These are phyloP conservation scores for Callorhinus ursinus DNA, from an alignment of 2,113 vertebrate genomes.

Conservation along the genomic window DNA sequence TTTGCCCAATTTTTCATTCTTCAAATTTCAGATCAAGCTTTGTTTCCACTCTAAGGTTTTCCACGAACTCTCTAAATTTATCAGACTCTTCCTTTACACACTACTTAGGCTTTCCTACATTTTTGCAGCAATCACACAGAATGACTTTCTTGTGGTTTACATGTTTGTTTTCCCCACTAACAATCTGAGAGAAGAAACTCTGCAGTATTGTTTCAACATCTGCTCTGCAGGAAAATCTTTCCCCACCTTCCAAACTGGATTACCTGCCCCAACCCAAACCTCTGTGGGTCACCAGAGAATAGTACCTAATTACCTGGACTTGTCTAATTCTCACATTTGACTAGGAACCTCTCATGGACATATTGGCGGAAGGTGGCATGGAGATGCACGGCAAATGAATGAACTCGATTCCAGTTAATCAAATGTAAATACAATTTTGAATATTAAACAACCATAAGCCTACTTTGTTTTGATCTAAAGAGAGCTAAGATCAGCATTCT, in stretches of 20 bases:
- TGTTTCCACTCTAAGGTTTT: neutral
- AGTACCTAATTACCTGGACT: neutral
- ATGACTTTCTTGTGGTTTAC: neutral
- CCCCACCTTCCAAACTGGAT: neutral
- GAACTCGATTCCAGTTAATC: neutral
- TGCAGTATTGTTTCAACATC: neutral
- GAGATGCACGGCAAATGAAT: neutral
- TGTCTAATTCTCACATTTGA: neutral
- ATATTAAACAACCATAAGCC: neutral
- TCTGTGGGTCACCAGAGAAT: neutral
- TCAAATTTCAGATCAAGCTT: conserved; percentile 18
- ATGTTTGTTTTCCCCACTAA: neutral
- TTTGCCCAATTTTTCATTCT: neutral
- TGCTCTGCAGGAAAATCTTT: neutral
- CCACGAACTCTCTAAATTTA: neutral
- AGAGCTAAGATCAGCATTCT: neutral
- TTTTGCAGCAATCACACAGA: neutral
- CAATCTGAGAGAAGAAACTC: neutral
- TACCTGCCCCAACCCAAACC: neutral
- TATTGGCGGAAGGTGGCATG: neutral
- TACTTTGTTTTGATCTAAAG: conserved; percentile 39
- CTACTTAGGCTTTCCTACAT: neutral
- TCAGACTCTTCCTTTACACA: neutral
- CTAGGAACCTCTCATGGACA: neutral
- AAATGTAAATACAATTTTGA: neutral